Evolutionary conservation across 2,113 vertebrate genomes (phyloP), one percentile per base, ranked within the genome.

Genomic region (Laticauda laticaudata): DNA sequence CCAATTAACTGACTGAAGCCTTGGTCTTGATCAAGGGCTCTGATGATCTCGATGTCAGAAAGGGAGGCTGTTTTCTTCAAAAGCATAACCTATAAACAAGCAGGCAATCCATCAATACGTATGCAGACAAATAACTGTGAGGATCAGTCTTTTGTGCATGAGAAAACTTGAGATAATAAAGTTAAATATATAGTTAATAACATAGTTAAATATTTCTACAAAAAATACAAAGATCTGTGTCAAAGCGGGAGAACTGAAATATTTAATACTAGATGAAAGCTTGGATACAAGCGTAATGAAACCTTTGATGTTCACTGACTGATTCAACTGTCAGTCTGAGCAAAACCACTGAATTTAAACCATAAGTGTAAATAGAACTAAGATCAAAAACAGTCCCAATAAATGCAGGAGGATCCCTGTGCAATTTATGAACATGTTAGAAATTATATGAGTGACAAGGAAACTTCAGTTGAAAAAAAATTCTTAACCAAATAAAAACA

Each of bases 1-100:
- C 97, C 97, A 86, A 95, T 97, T 59, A 98, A 95, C 88, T 95
- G 93, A 2, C 94, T 94, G 61, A 93, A 94, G 53, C 95, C 91
- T 39, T 43, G 87, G 51, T 97, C 97, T 88, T 97, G 96, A 53
- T 96, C 96, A 15, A 97, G 93, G 87, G 96, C 94, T 39, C 95
- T 96, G 56, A 89, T 90, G 29, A 96, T 92, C 61, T 94, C 93
- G 26, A 96, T 89, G 64, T 97, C 97, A 95, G 92, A 97, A 26
- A 96, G 92, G 53, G 97, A 97, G 53, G 94, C 86, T 3, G 95
- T 96, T 91, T 97, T 97, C 96, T 97, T 97, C 91, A 96, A 91
- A 93, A 48, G 18, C 86, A 69, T 57, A 3, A 86, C 64, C 97
- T 97, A 89, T 81, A 95, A 88, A 94, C 85, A 87, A 94, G 11